Evolutionary conservation across 92 coral and sea anemone genomes (phyloP), one percentile per base, ranked within the genome.

Genomic region (Actinernus sp.): DNA sequence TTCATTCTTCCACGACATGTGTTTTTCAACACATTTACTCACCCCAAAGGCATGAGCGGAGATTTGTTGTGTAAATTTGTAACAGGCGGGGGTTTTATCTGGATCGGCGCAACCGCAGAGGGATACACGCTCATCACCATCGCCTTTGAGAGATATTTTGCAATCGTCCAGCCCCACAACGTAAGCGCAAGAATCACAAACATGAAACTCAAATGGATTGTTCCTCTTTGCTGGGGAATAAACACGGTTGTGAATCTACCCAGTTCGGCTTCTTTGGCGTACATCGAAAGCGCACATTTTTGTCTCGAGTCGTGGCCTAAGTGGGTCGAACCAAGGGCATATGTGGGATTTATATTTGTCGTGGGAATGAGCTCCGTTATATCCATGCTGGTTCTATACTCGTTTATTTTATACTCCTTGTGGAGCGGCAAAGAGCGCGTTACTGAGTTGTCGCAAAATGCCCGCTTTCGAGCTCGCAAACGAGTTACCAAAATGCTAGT

Each of bases 1-100:
- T 88, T 73, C 24, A 78, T 85, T 12, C 65, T 83, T 18, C 95
- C 95, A 0, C 61, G 95, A 1, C 95, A 88, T 25, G 95, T 71
- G 18, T 61, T 84, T 1, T 48, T 85, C 28, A 53, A 17, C 24
- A 69, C 54, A 26, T 88, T 88, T 58, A 64, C 36, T 2, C 90
- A 83, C 29, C 84, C 89, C 2, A 52, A 43, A 23, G 87, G 71
- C 1, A 1, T 28, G 31, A 19, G 77, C 0, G 82, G 95, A 1
- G 73, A 78, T 47, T 65, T 53, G 28, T 16, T 88, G 24, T 88
- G 90, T 67, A 88, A 78, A 57, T 88, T 88, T 25, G 34, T 88
- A 1, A 65, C 87, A 3, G 95, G 95, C 2, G 85, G 95, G 13
- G 87, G 76, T 19, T 40, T 83, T 45, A 74, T 88, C 9, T 88